phyloP scores from a whole-genome alignment of 2,797 vertebrate genomes.

The Enteromius fasciolatus region DNA sequence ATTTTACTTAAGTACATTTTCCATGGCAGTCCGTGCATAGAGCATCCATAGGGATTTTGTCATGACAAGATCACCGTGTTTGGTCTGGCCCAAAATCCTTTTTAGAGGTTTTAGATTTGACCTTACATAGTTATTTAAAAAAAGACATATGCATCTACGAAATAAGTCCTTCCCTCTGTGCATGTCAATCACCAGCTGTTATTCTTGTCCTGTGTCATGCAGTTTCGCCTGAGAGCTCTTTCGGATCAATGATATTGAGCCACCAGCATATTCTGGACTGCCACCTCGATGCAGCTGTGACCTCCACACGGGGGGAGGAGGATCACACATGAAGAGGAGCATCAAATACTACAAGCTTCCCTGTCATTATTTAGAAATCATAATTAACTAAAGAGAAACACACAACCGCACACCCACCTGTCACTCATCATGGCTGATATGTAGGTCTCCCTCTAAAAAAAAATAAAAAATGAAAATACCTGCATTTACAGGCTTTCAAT shows the following conservation, averaged over 20 bases:
- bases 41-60: constrained; percentile 30
- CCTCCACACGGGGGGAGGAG: constrained; percentile 55
- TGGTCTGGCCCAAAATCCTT: neutral
- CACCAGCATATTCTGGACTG: constrained; percentile 60
- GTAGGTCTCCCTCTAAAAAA: constrained; percentile 53
- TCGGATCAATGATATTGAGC: constrained; percentile 66
- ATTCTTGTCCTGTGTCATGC: constrained; percentile 66
- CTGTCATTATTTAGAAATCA: neutral
- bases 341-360: neutral
- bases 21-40: constrained; percentile 41
- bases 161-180: constrained; percentile 55
- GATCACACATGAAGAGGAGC: constrained; percentile 20
- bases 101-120: constrained; percentile 19
- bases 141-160: constrained; percentile 11
- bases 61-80: neutral
- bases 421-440: constrained; percentile 48
- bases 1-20: constrained; percentile 51
- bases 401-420: neutral
- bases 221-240: constrained; percentile 65
- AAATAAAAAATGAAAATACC: constrained; percentile 27
- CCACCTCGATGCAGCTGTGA: constrained; percentile 73
- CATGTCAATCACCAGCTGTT: constrained; percentile 70
- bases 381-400: constrained; percentile 14
- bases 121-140: neutral
- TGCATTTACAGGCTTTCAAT: constrained; percentile 59